phyloP scores from a whole-genome alignment of 2,888 invertebrate species.

The Scrobipalpa costella region DNA sequence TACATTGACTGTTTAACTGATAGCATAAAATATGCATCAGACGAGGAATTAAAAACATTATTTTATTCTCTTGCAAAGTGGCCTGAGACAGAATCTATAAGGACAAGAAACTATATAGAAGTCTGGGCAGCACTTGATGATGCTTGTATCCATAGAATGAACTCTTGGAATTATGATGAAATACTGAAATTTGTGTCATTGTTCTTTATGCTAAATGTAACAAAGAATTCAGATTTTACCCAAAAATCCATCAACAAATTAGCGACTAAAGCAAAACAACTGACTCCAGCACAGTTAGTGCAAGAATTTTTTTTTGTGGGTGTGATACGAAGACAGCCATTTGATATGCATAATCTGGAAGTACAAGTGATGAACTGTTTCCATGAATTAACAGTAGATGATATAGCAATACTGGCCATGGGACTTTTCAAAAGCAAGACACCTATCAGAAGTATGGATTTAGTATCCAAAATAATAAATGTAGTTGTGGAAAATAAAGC shows the following conservation, averaged over 20 bases:
- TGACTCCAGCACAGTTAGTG: conserved; percentile 83
- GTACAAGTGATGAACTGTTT: conserved; percentile 74
- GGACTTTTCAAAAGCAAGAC: conserved; percentile 90
- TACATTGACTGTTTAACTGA: conserved; percentile 73
- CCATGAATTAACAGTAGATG: conserved; percentile 81
- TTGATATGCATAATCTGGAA: conserved; percentile 85
- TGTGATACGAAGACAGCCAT: conserved; percentile 75
- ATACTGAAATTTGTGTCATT: conserved; percentile 82
- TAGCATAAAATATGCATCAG: conserved; percentile 76
- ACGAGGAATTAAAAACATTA: conserved; percentile 79
- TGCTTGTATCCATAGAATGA: conserved; percentile 75
- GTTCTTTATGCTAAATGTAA: conserved; percentile 83
- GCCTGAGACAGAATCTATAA: conserved; percentile 74
- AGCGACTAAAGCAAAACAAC: conserved; percentile 77
- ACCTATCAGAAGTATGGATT: conserved; percentile 74
- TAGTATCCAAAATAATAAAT: conserved; percentile 76
- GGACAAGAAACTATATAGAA: conserved; percentile 81
- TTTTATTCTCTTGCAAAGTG: conserved; percentile 76
- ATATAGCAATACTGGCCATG: conserved; percentile 86
- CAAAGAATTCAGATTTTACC: conserved; percentile 79
- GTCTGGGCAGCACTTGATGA: conserved; percentile 86
- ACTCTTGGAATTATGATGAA: conserved; percentile 77
- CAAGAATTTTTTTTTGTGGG: conserved; percentile 86
- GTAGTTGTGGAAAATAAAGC: conserved; percentile 75
- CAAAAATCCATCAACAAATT: conserved; percentile 77